phyloP scores from a whole-genome alignment of 2,113 vertebrate genomes.

The Python bivittatus region DNA sequence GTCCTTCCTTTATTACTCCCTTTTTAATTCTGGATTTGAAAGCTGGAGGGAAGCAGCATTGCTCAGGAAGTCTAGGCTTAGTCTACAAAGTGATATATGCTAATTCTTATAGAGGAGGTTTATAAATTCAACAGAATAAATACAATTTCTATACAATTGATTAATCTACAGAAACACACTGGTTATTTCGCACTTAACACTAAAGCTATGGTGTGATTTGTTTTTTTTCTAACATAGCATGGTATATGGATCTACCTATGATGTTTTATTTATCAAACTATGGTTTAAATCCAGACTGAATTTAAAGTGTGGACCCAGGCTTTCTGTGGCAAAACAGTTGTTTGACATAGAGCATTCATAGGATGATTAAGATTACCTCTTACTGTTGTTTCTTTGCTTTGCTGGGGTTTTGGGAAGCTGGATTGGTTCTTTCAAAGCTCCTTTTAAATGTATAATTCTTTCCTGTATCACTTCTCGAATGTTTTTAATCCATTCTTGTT shows the following conservation, averaged over 20 bases:
- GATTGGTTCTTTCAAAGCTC: slow-evolving; percentile 95
- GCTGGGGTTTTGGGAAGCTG: slow-evolving; percentile 92
- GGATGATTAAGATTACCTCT: slow-evolving; percentile 76
- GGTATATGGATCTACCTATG: background rate
- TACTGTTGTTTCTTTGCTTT: slow-evolving; percentile 90
- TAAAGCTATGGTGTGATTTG: background rate
- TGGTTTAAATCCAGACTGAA: background rate
- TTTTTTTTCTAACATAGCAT: background rate
- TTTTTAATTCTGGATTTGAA: background rate
- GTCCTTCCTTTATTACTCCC: background rate
- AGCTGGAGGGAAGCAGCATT: background rate
- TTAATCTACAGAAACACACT: background rate
- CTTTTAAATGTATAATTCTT: slow-evolving; percentile 97
- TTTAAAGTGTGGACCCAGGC: background rate
- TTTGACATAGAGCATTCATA: background rate
- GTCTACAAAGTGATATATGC: background rate
- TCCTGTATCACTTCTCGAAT: slow-evolving; percentile 98
- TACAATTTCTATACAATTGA: background rate
- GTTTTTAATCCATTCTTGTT: slow-evolving; percentile 99
- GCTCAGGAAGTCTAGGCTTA: too few relatives aligned
- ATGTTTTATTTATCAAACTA: background rate
- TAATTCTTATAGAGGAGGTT: background rate
- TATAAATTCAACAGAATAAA: background rate
- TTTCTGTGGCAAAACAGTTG: background rate
- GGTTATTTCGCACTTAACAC: background rate